A percentile compares a stretch with the other conserved stretches of the same genome.
These are phyloP conservation scores for Mercenaria mercenaria DNA, from an alignment of 1,140 invertebrate species.

Conservation along the genomic window DNA sequence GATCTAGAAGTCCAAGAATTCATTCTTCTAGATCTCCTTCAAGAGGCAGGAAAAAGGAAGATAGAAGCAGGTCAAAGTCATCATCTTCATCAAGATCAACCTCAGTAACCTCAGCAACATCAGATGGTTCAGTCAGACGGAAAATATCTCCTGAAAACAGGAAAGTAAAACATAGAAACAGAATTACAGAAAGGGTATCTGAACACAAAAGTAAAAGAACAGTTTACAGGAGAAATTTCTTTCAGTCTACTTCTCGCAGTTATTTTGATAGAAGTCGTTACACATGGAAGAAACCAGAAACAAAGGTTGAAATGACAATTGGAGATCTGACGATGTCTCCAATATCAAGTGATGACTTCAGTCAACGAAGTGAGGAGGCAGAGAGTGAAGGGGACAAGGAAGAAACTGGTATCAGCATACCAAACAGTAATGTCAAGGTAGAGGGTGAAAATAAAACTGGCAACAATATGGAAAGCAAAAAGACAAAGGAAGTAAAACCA, in stretches of 20 bases:
- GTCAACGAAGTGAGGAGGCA: constrained; percentile 18
- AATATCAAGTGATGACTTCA: constrained; percentile 21
- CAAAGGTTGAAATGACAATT: background rate
- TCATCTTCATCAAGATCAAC: background rate
- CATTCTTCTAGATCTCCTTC: background rate
- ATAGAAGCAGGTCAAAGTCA: background rate
- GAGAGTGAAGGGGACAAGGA: background rate
- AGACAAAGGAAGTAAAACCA: background rate
- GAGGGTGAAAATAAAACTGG: background rate
- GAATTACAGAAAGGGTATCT: background rate
- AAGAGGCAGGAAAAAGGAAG: background rate
- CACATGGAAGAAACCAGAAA: no score
- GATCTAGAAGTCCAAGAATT: background rate
- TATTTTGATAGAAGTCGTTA: no score
- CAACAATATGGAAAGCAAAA: background rate
- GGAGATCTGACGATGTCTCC: constrained; percentile 1
- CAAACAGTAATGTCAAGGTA: background rate
- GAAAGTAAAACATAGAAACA: background rate
- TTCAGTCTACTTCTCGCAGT: no score
- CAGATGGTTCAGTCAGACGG: background rate
- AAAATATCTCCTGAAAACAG: background rate
- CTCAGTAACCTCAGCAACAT: background rate
- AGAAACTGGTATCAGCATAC: background rate
- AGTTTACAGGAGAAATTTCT: no score
- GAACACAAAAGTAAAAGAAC: no score